Evolutionary conservation across 2,888 invertebrate species (phyloP), one percentile per base, ranked within the genome.

Genomic region (Thymelicus lineola): DNA sequence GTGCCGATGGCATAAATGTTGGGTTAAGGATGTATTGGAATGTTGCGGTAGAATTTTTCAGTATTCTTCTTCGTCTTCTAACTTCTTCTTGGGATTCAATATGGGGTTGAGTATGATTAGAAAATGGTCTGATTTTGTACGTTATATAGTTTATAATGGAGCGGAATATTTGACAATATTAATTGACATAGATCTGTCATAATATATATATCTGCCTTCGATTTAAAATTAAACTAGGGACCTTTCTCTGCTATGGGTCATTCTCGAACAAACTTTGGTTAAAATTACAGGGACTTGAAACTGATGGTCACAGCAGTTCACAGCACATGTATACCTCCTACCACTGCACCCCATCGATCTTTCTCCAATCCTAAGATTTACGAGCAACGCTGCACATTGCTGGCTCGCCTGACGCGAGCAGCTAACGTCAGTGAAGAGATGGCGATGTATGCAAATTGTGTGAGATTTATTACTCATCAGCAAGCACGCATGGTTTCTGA

Each of bases 331-430:
- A 12, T 55, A 66, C 48, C 17, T 36, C 35, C 10, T 35, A 71
- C 73, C 76, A 75, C 28, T 80, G 84, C 82, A 82, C 17, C 80
- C 83, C 72, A 86, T 88, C 85, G 83, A 86, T 89, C 88, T 89
- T 86, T 84, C 84, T 88, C 83, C 77, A 73, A 77, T 75, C 72
- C 66, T 71, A 83, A 82, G 88, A 90, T 90, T 89, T 89, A 90
- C 85, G 84, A 81, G 83, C 83, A 84, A 79, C 78, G 79, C 76
- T 77, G 81, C 78, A 79, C 84, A 86, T 84, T 82, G 86, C 86
- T 76, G 78, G 79, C 76, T 75, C 75, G 76, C 78, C 82, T 82
- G 82, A 85, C 80, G 77, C 71, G 71, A 71, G 75, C 74, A 72
- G 72, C 71, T 72, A 76, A 76, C 74, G 74, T 72, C 74, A 71